Base-by-base conservation (phyloP, 2,888 invertebrate species). In the Sarcophaga caerulescens region DNA sequence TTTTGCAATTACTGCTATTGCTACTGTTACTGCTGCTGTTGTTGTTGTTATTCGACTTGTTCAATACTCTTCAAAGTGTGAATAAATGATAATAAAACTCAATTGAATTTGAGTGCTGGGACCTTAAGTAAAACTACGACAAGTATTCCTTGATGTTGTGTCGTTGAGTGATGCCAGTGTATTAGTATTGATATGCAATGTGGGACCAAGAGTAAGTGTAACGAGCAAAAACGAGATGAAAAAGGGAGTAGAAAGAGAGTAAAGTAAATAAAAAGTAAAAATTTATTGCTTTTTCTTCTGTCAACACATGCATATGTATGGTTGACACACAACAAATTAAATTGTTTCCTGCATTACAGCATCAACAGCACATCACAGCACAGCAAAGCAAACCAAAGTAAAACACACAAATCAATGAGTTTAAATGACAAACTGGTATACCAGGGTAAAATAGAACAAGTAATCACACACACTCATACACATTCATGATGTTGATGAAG, bases 291-390 rank as follows among this genome's bases (percentile, higher is more conserved):
- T 81, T 83, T 73, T 77, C 68, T 35, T 74, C 57, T 80, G 85
- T 81, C 80, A 83, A 78, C 83, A 77, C 80, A 85, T 83, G 83
- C 83, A 85, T 83, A 83, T 85, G 25, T 59, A 68, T 82, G 65
- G 65, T 62, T 57, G 73, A 81, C 81, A 85, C 6, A 75, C 57
- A 74, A 69, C 70, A 85, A 83, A 85, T 85, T 82, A 83, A 80
- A 73, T 73, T 76, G 83, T 80, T 68, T 76, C 80, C 85, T 62
- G 76, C 66, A 59, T 44, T 19, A 70, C 52, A 35, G 6, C 44
- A 75, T 11, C 52, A 71, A 47, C 57, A 78, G 25, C 47, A 11
- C 11, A 47, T 12, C 10, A 52, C 4, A 52, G 10, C 4, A 52
- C 12, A 35, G 35, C 35, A 35, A 35, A 35, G 35, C 35, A 52